A percentile compares a stretch with the other conserved stretches of the same genome.
phyloP scores from a whole-genome alignment of 2,888 invertebrate species.

The Oligia strigilis region DNA sequence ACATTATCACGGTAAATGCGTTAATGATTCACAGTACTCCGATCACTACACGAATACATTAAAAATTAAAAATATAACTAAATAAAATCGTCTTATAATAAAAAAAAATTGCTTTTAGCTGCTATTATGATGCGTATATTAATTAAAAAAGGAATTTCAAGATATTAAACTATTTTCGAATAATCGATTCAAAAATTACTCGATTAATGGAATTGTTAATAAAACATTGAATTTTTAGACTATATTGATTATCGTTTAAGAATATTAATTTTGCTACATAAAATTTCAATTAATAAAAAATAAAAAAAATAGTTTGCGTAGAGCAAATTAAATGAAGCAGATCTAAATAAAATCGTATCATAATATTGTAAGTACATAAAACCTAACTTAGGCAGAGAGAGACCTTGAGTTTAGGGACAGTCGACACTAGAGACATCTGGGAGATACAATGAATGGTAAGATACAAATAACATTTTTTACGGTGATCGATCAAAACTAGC shows the following conservation, averaged over 20 bases:
- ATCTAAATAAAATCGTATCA: conserved; percentile 59
- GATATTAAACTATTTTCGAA: conserved; percentile 20
- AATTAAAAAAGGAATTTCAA: conserved; percentile 15
- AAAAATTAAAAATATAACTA: conserved; percentile 46
- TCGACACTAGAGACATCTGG: conserved; percentile 35
- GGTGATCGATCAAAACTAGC: neutral
- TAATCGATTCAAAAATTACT: conserved; percentile 26
- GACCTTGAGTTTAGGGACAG: conserved; percentile 54
- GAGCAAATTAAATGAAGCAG: conserved; percentile 48
- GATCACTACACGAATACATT: conserved; percentile 54
- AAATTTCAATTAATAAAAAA: conserved; percentile 13
- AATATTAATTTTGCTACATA: conserved; percentile 28
- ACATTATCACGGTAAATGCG: conserved; percentile 65
- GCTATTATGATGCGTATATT: conserved; percentile 47
- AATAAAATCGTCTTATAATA: conserved; percentile 50
- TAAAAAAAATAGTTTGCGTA: conserved; percentile 24
- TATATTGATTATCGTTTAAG: conserved; percentile 7
- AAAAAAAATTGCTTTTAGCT: conserved; percentile 56
- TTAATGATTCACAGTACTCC: conserved; percentile 61
- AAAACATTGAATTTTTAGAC: conserved; percentile 32
- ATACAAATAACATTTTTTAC: neutral
- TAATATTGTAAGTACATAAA: conserved; percentile 65
- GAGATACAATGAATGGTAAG: conserved; percentile 19
- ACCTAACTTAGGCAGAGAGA: conserved; percentile 57
- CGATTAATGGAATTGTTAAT: conserved; percentile 28